These are phyloP conservation scores for Syngnathus typhle DNA, from an alignment of 2,113 vertebrate species.

Conservation along the genomic window DNA sequence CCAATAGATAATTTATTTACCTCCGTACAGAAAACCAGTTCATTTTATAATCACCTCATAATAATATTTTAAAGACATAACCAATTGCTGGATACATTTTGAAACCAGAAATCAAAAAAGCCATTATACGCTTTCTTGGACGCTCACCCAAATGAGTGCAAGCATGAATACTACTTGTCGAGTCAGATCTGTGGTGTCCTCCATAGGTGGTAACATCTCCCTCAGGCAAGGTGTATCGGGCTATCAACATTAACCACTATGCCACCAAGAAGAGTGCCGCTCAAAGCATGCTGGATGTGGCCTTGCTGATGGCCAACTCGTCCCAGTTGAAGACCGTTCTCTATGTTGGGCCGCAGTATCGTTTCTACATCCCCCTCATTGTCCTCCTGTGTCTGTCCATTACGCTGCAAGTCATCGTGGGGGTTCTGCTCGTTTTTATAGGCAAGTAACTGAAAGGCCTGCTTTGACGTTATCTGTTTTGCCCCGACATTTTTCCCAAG, in stretches of 20 bases:
- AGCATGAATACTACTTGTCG: background rate
- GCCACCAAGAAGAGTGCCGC: conserved; percentile 86
- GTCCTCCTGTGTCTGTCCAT: conserved; percentile 81
- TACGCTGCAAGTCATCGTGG: conserved; percentile 76
- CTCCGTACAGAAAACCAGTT: too few relatives aligned
- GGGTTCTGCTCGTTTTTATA: conserved; percentile 85
- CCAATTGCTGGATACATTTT: too few relatives aligned
- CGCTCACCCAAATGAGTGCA: too few relatives aligned
- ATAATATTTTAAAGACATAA: too few relatives aligned
- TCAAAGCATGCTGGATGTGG: conserved; percentile 87
- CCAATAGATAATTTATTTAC: too few relatives aligned
- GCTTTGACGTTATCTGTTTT: background rate
- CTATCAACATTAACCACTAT: conserved; percentile 83
- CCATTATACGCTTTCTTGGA: too few relatives aligned
- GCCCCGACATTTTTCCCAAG: background rate
- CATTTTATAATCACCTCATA: background rate
- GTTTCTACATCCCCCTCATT: conserved; percentile 78
- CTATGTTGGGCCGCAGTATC: conserved; percentile 75
- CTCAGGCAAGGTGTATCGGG: conserved; percentile 31
- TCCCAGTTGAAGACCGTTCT: conserved; percentile 86
- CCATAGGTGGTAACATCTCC: background rate
- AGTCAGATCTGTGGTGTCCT: background rate
- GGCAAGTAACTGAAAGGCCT: conserved; percentile 62
- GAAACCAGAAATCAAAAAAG: too few relatives aligned
- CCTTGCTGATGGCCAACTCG: conserved; percentile 87